Percentiles rank a stretch among this genome's conserved stretches.
These are phyloP conservation scores for Neogale vison DNA, from an alignment of 2,113 vertebrate species.

Conservation along the genomic window DNA sequence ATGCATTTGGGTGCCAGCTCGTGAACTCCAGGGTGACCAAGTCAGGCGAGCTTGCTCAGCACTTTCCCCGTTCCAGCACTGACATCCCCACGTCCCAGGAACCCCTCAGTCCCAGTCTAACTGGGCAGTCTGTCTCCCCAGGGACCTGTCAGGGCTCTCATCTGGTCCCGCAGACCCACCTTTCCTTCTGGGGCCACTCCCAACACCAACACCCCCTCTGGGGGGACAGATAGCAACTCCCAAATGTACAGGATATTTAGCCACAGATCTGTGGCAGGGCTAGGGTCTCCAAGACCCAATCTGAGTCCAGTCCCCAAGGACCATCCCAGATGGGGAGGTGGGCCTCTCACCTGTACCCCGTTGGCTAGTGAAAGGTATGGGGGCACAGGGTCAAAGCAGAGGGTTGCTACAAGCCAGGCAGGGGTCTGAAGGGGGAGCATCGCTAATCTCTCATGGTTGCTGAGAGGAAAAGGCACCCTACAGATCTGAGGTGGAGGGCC, in stretches of 20 bases:
- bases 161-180: neutral
- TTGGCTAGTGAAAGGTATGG: neutral
- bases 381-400: neutral
- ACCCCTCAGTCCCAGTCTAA: neutral
- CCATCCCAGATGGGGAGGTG: neutral
- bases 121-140: neutral
- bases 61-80: neutral
- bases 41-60: neutral
- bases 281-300: neutral
- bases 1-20: accelerated
- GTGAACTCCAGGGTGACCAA: neutral
- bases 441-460: accelerated
- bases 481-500: accelerated
- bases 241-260: neutral
- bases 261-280: accelerated
- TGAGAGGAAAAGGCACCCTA: accelerated
- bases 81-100: neutral
- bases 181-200: too few species aligned
- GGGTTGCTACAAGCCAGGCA: accelerated
- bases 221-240: neutral
- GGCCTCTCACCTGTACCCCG: accelerated
- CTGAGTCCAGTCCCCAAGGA: neutral
- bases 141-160: too few species aligned
- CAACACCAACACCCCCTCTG: neutral
- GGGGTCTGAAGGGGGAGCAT: accelerated